A percentile compares a stretch with the other conserved stretches of the same genome.
Evolutionary conservation across 2,888 invertebrate genomes (phyloP).

Genomic region (Yponomeuta plumbellus): DNA sequence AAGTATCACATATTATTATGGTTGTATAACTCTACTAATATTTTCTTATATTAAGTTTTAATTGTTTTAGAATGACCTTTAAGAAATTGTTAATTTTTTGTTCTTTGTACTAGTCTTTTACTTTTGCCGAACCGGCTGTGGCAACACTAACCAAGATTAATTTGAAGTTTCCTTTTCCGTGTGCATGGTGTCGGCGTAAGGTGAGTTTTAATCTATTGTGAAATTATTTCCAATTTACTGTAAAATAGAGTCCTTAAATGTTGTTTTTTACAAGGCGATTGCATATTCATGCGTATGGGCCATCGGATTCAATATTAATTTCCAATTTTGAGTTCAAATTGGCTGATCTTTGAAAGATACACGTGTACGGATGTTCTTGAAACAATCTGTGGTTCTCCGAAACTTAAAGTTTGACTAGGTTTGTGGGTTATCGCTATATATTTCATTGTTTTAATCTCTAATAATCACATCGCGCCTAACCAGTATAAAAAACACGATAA

Average conservation of each 20-base stretch:
- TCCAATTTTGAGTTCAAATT: not conserved
- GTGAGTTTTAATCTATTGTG: conserved; percentile 43
- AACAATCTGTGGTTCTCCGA: not conserved
- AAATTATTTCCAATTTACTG: not conserved
- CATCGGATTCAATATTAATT: not conserved
- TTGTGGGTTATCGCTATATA: not conserved
- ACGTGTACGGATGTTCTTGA: not conserved
- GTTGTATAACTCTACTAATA: too few species aligned
- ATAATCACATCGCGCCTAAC: not conserved
- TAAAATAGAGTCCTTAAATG: not conserved
- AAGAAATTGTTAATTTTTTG: too few species aligned
- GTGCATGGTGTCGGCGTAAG: conserved; percentile 74
- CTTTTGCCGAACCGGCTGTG: not conserved
- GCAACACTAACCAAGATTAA: not conserved
- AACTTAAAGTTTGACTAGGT: not conserved
- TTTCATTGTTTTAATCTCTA: not conserved
- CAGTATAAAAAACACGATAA: not conserved
- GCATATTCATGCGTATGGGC: not conserved
- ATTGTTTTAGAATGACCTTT: too few species aligned
- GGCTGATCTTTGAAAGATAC: not conserved
- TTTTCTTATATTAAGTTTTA: too few species aligned
- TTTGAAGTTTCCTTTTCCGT: conserved; percentile 57
- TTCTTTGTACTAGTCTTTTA: too few species aligned
- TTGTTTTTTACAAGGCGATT: not conserved
- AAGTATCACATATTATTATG: too few species aligned